Base-by-base conservation (phyloP, 1,140 invertebrate species). In the Lutraria rhynchaena region DNA sequence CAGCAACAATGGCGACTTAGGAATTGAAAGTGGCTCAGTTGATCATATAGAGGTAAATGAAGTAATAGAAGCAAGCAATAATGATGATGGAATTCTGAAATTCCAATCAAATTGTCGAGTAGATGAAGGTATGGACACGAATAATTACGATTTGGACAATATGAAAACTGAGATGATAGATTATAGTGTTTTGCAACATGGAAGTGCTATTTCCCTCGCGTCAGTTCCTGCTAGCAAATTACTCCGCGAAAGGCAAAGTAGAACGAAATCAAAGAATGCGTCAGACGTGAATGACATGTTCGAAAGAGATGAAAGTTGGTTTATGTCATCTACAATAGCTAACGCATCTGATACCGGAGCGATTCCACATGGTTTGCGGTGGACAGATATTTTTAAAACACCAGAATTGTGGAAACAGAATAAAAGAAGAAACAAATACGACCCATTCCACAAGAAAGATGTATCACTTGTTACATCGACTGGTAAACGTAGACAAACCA, bases 321-420 rank as follows among this genome's bases (percentile, higher is more conserved):
- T 61, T 11, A 58, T 63, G 49, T 77, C 81, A 11, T 83, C 81
- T 3, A 69, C 57, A 22, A 3, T 77, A 0, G 73, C 53, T 0
- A 83, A 77, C 44, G 63, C 65, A 7, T 76, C 81, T 15, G 81
- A 77, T 49, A 41, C 4, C n/a, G 55, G 51, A 3, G n/a, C 31
- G 19, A 7, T 13, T 2, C 3, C 33, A n/a, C 31, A 13, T n/a
- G 7, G 22, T 7, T 11, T 53, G 19, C 69, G 58, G 44, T 83
- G 81, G 81, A 83, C 74, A 19, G 81, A 83, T 19, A 53, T 83
- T 35, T 83, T 83, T 33, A 69, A 63, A 29, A 55, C 81, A n/a
- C 81, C 81, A 29, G 81, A 77, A 63, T 46, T 83, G 55, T 83
- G 81, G 81, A 75, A 76, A 77, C 55, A 61, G 24, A 67, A 55